A percentile compares a stretch with the other conserved stretches of the same genome.
These are phyloP conservation scores for Parus major DNA, from an alignment of 2,113 vertebrate species.

Conservation along the genomic window DNA sequence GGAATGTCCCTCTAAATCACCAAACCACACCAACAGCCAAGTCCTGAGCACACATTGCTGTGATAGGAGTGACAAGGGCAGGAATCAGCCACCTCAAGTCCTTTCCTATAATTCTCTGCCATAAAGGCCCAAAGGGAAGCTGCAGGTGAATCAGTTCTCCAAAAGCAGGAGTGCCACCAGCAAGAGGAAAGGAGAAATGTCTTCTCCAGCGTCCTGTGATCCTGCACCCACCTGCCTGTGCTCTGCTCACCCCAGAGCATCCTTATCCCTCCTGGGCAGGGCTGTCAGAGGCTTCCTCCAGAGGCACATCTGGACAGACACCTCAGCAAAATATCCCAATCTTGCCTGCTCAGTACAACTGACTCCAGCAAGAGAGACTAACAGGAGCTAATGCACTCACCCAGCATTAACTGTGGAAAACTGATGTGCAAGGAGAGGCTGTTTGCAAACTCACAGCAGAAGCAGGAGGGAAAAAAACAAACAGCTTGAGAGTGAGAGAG, in stretches of 20 bases:
- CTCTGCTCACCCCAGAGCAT: neutral
- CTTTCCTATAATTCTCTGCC: neutral
- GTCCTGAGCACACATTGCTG: neutral
- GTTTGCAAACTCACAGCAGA: constrained; percentile 6
- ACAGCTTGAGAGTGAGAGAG: neutral
- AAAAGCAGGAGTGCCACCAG: neutral
- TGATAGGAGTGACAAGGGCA: neutral
- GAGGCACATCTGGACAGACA: neutral
- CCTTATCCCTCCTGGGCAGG: neutral
- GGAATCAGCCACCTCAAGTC: neutral
- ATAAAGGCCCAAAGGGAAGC: neutral
- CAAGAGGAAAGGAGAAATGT: neutral
- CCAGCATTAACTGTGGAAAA: neutral
- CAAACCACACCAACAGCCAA: neutral
- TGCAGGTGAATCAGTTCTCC: neutral
- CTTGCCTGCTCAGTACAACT: neutral
- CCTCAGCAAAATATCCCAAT: neutral
- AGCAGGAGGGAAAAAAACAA: neutral
- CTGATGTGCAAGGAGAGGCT: neutral
- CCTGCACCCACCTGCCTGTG: neutral
- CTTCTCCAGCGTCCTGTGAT: neutral
- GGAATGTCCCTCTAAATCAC: neutral
- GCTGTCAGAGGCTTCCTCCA: neutral
- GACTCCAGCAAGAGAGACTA: neutral
- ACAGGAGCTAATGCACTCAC: neutral